Base-by-base conservation (phyloP, 2,888 invertebrate species). In the Ephialtes manifestator region DNA sequence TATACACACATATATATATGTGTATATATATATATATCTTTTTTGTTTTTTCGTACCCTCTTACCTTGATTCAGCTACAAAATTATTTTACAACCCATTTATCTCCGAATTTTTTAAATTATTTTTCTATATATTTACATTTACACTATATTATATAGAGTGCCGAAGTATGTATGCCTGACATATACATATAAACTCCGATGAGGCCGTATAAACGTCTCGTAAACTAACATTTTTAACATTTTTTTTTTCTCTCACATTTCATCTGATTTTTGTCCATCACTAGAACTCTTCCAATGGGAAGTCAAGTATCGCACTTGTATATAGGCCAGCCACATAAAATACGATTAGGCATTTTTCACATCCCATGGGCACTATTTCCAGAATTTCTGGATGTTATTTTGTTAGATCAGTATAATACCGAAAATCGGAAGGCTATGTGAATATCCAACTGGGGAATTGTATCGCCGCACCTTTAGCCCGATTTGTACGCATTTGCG, bases 41-140 rank as follows among this genome's bases (percentile, higher is more conserved):
- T 13, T n/a, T 24, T 13, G 11, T n/a, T 20, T 55, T 18, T 65
- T n/a, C 35, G n/a, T 63, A 39, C 8, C 39, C 39, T 43, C 20
- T 63, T 18, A 18, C 18, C 18, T 35, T 31, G 63, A 63, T 63
- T 65, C 35, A 39, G 39, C 63, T 65, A 65, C 63, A 18, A 65
- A 39, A 20, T 65, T 35, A 35, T 39, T 10, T n/a, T 65, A 43
- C 39, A 65, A 65, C 28, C n/a, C 39, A 39, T 65, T 65, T 65
- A 5, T 35, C 63, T 63, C 35, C 35, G 63, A 35, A 63, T 35
- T 15, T 1, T 58, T 24, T 11, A 20, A 58, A 58, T 11, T 28
- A 15, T 10, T 15, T 35, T 65, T 39, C 39, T 20, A 65, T 65
- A 43, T 65, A 65, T 65, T 65, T 65, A 65, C 65, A 65, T 39